Evolutionary conservation across 2,888 invertebrate species (phyloP), one percentile per base, ranked within the genome.

Genomic region (Apoderus coryli): DNA sequence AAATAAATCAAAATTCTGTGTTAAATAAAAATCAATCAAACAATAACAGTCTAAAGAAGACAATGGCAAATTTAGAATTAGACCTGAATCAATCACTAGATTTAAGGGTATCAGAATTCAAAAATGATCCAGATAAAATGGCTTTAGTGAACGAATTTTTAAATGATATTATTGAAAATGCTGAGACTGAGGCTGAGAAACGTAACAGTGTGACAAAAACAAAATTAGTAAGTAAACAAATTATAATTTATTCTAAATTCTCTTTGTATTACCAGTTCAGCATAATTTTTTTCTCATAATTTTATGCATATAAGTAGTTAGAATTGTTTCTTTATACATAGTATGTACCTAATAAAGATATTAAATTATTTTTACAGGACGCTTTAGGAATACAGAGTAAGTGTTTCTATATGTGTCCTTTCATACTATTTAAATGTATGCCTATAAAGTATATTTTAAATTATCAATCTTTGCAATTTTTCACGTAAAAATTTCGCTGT

Each of bases 81-180:
- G 48, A 54, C 31, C 43, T 57, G 32, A 49, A 50, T 31, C 45
- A 49, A 37, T 44, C 54, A 3, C 35, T 56, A 32, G 54, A 57
- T 33, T 39, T 52, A 34, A 46, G 53, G 42, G 53, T 58, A 38
- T 44, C 45, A 10, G 50, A 55, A 29, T 59, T 59, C 40, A 57
- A 54, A 45, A 52, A 45, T 36, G 57, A 58, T 40, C 54, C 55
- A 6, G 55, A 57, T 22, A 54, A 53, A 43, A 58, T 59, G 56
- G 43, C 46, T 29, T 53, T 54, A 22, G 49, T 59, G 9, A 54
- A 56, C 36, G 53, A 54, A 22, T 58, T 59, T 44, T 39, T 59
- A 34, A 52, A 49, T 34, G 58, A 58, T 16, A 35, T 59, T 22
- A 48, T 56, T 27, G 56, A 56, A 31, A 54, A 53, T 31, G 59